Percentiles rank a stretch among this genome's conserved stretches.
Conservation (phyloP, 2,113 vertebrate species). For the Jacana jacana region DNA sequence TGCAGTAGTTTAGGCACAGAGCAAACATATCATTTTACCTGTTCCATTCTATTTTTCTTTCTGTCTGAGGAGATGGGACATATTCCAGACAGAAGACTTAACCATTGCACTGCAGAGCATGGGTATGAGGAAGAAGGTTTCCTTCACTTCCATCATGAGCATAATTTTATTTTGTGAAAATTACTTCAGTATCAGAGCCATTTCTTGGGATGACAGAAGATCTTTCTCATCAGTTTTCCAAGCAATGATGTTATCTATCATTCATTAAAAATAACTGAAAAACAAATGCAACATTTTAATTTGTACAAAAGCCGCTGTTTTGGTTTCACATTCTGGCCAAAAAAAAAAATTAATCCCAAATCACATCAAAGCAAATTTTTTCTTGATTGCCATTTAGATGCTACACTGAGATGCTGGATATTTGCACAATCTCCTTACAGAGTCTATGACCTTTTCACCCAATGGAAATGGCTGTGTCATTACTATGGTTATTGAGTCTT, state of each 20-base stretch:
- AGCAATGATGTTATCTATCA: background rate
- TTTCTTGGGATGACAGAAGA: background rate
- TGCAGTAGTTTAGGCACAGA: background rate
- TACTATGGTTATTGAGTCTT: fast-evolving
- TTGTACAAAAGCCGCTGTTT: background rate
- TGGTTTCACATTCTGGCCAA: background rate
- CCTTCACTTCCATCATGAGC: background rate
- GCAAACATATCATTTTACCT: background rate
- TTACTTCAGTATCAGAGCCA: background rate
- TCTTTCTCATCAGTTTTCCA: background rate
- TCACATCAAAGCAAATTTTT: background rate
- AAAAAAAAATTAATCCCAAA: background rate
- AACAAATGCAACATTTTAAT: background rate
- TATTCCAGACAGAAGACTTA: background rate
- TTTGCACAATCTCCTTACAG: background rate
- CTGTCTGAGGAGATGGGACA: background rate
- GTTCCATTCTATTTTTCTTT: background rate
- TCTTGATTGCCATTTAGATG: background rate
- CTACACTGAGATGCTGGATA: background rate
- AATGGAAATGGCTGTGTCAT: background rate
- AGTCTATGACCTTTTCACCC: background rate
- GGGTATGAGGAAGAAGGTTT: background rate
- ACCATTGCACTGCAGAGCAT: background rate
- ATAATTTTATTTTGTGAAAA: background rate
- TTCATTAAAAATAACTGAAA: background rate